Conservation (phyloP, 2,888 invertebrate species). For the Oasisia sp. region DNA sequence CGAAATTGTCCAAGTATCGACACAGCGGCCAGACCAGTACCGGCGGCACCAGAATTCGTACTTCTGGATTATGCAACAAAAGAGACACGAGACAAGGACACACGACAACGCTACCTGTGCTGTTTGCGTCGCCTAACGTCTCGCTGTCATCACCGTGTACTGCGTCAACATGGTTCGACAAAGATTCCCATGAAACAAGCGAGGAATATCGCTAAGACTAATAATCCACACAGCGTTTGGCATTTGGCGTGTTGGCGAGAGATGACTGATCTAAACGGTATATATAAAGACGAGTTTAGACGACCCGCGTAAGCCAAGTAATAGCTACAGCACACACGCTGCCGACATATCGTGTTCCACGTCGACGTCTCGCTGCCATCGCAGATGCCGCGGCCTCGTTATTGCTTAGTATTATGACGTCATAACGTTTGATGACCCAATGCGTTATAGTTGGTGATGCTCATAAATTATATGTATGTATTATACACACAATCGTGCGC, state of each 20-base stretch:
- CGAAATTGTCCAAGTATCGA: no score
- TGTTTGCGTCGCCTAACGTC: not conserved
- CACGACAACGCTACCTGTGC: not conserved
- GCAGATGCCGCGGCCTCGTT: not conserved
- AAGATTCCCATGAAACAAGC: not conserved
- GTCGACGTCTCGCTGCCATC: not conserved
- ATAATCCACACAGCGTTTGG: not conserved
- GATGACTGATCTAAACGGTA: slow-evolving; percentile 9
- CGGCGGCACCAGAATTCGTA: no score
- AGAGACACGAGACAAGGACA: not conserved
- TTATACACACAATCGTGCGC: no score
- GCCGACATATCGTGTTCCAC: not conserved
- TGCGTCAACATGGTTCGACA: not conserved
- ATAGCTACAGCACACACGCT: not conserved
- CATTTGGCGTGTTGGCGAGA: not conserved
- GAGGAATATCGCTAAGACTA: not conserved
- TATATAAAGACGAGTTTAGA: not conserved
- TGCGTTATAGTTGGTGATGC: not conserved
- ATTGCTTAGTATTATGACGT: not conserved
- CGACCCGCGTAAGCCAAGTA: not conserved
- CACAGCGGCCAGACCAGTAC: no score
- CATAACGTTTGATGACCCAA: not conserved
- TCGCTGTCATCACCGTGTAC: not conserved
- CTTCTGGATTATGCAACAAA: not conserved
- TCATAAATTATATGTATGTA: no score